Percentiles rank a stretch among this genome's conserved stretches.
phyloP scores from a whole-genome alignment of 2,888 invertebrate genomes.

The Tiliacea aurago region DNA sequence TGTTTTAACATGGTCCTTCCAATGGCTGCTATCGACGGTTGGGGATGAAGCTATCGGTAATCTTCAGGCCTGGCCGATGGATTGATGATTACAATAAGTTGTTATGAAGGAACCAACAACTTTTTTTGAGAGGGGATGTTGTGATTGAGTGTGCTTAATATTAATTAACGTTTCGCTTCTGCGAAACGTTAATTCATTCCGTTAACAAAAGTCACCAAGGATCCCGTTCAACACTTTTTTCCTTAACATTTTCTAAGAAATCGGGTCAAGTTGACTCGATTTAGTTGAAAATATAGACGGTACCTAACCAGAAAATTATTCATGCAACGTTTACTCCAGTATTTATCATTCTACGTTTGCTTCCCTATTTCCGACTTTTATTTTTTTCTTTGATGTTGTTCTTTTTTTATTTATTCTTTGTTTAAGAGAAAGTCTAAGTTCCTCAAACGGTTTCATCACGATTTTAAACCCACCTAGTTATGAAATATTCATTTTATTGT shows the following conservation, averaged over 20 bases:
- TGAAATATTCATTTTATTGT: conserved; percentile 24
- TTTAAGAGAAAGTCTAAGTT: conserved; percentile 10
- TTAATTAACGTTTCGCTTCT: background rate
- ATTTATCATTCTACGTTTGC: conserved; percentile 1
- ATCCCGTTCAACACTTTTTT: background rate
- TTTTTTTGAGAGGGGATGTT: background rate
- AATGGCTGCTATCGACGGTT: background rate
- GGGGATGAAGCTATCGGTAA: background rate
- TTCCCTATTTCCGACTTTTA: background rate
- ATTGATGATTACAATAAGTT: background rate
- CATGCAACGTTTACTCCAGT: conserved; percentile 11
- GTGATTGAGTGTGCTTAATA: background rate
- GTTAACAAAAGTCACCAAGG: background rate
- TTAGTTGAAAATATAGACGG: background rate
- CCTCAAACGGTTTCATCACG: background rate
- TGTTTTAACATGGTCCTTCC: background rate
- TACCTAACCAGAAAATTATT: conserved; percentile 17
- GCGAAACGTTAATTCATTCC: no score
- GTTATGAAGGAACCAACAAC: background rate
- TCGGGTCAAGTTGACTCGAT: background rate
- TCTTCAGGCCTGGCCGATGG: background rate
- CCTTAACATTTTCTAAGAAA: background rate
- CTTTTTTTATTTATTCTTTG: background rate
- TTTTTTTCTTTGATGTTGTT: conserved; percentile 9
- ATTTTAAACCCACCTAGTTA: background rate